phyloP scores from a whole-genome alignment of 2,113 vertebrate genomes.

The Cavia aperea region DNA sequence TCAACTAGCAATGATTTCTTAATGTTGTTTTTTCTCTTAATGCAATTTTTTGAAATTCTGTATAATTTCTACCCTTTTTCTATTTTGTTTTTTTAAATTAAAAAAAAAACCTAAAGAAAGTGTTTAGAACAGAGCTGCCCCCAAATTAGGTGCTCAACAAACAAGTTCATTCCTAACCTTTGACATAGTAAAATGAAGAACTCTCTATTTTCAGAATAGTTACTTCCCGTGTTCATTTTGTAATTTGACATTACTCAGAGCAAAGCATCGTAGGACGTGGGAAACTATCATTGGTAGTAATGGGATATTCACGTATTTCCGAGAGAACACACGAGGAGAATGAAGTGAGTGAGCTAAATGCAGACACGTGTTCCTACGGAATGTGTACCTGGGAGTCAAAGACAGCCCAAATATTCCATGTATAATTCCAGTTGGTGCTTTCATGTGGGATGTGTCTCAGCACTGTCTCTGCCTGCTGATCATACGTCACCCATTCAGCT shows the following conservation, averaged over 20 bases:
- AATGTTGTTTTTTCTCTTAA: too few species aligned
- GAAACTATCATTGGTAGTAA: background rate
- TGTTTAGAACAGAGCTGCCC: background rate
- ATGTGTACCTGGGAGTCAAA: background rate
- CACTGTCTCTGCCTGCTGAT: background rate
- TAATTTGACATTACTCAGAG: constrained; percentile 14
- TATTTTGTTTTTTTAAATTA: too few species aligned
- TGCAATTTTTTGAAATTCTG: too few species aligned
- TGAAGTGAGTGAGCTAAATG: background rate
- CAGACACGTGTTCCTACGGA: background rate
- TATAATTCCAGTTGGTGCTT: background rate
- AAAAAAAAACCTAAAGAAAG: background rate
- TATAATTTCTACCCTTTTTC: too few species aligned
- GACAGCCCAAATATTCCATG: background rate
- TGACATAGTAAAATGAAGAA: constrained; percentile 25
- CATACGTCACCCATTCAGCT: background rate
- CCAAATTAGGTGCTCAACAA: constrained; percentile 4
- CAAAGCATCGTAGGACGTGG: background rate
- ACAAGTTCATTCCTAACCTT: constrained; percentile 31
- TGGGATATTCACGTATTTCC: constrained; percentile 22
- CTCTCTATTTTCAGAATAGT: constrained; percentile 5
- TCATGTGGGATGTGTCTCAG: background rate
- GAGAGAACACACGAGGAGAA: background rate
- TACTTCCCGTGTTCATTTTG: background rate
- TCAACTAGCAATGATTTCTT: too few species aligned